Evolutionary conservation across 2,888 invertebrate species (phyloP).

Genomic region (Xanthorhoe spadicearia): DNA sequence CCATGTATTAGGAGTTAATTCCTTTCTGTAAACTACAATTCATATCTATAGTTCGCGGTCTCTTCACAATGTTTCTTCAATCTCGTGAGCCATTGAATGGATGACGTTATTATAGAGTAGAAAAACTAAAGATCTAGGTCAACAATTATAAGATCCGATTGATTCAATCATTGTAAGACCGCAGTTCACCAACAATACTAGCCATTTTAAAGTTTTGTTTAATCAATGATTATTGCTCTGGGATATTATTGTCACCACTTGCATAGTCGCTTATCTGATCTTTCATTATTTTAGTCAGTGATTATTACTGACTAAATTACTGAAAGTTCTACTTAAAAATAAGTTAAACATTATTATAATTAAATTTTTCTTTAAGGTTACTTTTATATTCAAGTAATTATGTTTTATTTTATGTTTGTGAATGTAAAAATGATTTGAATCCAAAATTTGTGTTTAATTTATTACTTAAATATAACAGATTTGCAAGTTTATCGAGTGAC

Average conservation of each 20-base stretch:
- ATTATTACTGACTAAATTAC: too few relatives aligned
- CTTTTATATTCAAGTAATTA: too few relatives aligned
- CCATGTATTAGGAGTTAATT: too few relatives aligned
- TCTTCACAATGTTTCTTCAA: background rate
- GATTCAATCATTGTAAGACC: constrained; percentile 9
- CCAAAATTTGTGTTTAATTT: background rate
- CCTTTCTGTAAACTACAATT: too few relatives aligned
- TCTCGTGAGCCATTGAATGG: background rate
- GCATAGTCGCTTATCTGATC: background rate
- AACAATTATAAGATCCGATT: constrained; percentile 25
- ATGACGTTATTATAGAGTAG: constrained; percentile 9
- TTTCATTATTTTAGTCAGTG: too few relatives aligned
- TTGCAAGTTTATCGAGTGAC: background rate
- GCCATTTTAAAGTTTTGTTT: background rate
- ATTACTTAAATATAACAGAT: too few relatives aligned
- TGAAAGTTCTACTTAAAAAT: too few relatives aligned
- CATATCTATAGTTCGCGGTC: too few relatives aligned
- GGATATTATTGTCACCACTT: background rate
- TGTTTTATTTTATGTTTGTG: too few relatives aligned
- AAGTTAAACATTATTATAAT: too few relatives aligned
- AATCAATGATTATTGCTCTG: background rate
- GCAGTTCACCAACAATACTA: background rate
- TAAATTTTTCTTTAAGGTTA: too few relatives aligned
- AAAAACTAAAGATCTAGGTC: constrained; percentile 16
- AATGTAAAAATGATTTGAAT: background rate